Conservation (phyloP, 2,888 invertebrate species). For the Hydriomena furcata region DNA sequence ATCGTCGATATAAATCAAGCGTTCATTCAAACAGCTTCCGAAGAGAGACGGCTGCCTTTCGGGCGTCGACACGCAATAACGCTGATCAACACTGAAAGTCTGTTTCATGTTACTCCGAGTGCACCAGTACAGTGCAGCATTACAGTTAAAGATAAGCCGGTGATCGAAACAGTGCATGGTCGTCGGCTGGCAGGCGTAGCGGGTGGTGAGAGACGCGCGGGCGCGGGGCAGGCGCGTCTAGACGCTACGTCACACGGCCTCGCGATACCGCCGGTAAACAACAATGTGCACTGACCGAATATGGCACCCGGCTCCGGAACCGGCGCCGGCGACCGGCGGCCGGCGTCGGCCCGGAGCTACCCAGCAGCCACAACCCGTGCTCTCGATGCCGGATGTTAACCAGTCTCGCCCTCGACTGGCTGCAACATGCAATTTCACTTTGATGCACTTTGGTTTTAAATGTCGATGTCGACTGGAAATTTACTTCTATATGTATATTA, state of each 20-base stretch:
- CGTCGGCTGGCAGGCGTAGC: slow-evolving; percentile 46
- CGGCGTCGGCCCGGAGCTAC: slow-evolving; percentile 46
- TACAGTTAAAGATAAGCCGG: slow-evolving; percentile 80
- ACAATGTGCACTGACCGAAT: slow-evolving; percentile 83
- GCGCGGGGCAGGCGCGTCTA: slow-evolving; percentile 71
- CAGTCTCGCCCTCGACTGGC: slow-evolving; percentile 6
- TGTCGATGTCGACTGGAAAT: no score
- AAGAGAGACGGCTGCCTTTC: slow-evolving; percentile 4
- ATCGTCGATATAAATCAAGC: not conserved
- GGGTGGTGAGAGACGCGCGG: slow-evolving; percentile 40
- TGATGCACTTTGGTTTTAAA: no score
- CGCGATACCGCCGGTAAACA: slow-evolving; percentile 84
- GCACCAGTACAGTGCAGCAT: slow-evolving; percentile 68
- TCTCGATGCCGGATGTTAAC: slow-evolving; percentile 21
- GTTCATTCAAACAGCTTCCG: slow-evolving; percentile 3
- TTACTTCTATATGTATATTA: no score
- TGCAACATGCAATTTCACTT: slow-evolving; percentile 14
- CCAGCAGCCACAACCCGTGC: slow-evolving; percentile 38
- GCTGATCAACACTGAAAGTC: slow-evolving; percentile 23
- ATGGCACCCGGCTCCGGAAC: slow-evolving; percentile 71
- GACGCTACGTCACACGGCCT: slow-evolving; percentile 85
- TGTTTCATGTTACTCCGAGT: slow-evolving; percentile 40
- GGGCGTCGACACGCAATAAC: not conserved
- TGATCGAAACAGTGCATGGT: slow-evolving; percentile 77
- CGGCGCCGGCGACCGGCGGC: slow-evolving; percentile 57